phyloP scores from a whole-genome alignment of 2,797 vertebrate genomes.

The Eidolon dupreanum region DNA sequence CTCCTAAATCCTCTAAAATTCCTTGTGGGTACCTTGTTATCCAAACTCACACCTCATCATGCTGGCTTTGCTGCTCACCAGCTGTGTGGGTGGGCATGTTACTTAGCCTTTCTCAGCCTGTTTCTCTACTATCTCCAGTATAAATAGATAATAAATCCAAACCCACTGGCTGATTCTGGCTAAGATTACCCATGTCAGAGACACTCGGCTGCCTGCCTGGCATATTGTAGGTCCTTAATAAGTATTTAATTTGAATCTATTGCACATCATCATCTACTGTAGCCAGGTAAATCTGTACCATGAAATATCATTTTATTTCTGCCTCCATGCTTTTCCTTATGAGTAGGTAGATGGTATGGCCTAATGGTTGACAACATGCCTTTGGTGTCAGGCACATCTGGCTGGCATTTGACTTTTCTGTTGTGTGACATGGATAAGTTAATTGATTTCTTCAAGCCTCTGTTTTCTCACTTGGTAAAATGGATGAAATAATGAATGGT shows the following conservation, averaged over 20 bases:
- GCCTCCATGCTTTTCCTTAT: background rate
- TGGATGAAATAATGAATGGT: background rate
- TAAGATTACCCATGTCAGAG: background rate
- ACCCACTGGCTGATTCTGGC: background rate
- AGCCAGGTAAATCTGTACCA: background rate
- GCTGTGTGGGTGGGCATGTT: background rate
- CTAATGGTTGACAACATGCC: too few relatives aligned
- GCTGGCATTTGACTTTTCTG: background rate
- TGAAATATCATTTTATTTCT: background rate
- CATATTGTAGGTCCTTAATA: background rate
- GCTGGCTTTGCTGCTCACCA: background rate
- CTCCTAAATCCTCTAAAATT: background rate
- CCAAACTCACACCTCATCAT: background rate
- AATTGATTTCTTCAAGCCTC: background rate
- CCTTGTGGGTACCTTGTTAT: background rate
- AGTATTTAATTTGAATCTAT: background rate
- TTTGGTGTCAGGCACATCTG: background rate
- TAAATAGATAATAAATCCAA: background rate
- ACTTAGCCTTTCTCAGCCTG: background rate
- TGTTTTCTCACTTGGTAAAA: background rate
- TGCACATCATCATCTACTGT: fast-evolving
- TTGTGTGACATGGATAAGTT: background rate
- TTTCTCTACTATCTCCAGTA: background rate
- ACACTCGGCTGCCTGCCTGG: too few relatives aligned
- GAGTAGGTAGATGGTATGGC: background rate